Conservation (phyloP, 2,888 invertebrate genomes). For the Spialia ferax region DNA sequence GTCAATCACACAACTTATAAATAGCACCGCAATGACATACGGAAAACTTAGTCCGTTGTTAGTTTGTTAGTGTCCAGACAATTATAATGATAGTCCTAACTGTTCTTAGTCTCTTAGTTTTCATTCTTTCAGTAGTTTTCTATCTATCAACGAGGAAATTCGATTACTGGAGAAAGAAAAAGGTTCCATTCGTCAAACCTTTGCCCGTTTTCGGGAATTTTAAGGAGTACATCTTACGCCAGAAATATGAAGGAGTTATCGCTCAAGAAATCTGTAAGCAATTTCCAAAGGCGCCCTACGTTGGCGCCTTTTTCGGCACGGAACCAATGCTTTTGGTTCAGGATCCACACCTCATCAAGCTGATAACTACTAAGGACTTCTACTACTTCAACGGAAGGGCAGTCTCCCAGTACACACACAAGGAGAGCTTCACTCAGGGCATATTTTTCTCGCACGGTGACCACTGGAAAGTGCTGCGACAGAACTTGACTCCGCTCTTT, state of each 20-base stretch:
- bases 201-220: constrained; percentile 64
- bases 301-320: constrained; percentile 65
- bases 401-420: constrained; percentile 54
- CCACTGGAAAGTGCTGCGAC: constrained; percentile 63
- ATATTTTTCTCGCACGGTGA: constrained; percentile 62
- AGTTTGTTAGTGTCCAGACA: background rate
- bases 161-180: constrained; percentile 59
- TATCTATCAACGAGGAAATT: constrained; percentile 27
- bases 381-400: constrained; percentile 70
- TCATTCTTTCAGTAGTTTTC: background rate
- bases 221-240: constrained; percentile 54
- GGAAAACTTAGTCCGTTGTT: background rate
- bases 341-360: constrained; percentile 64
- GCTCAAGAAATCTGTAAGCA: constrained; percentile 56
- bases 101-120: background rate
- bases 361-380: constrained; percentile 66
- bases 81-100: background rate
- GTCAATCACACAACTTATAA: background rate
- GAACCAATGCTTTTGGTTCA: constrained; percentile 66
- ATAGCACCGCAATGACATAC: background rate
- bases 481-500: constrained; percentile 66
- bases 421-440: constrained; percentile 55
- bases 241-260: constrained; percentile 52
- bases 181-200: constrained; percentile 55
- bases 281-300: constrained; percentile 58